A percentile compares a stretch with the other conserved stretches of the same genome.
Evolutionary conservation across 2,888 invertebrate genomes (phyloP).

Genomic region (Drosophila diplacantha): DNA sequence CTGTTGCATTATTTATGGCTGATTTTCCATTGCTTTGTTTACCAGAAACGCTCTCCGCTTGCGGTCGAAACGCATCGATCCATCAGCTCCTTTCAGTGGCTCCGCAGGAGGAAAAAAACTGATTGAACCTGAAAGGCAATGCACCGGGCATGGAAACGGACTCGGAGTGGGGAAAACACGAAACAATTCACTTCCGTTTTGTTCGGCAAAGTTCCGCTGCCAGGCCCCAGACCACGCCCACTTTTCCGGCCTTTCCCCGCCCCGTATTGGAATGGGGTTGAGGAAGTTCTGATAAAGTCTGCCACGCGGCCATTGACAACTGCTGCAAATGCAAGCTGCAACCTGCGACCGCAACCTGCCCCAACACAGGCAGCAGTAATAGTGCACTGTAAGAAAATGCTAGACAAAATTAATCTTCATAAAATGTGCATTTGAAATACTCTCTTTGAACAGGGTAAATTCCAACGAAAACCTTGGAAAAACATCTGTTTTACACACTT

Average conservation of each 20-base stretch:
- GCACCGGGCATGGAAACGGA: not conserved
- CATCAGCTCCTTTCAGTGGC: conserved; percentile 14
- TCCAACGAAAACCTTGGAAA: not conserved
- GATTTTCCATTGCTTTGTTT: conserved; percentile 20
- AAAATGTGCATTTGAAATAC: no score
- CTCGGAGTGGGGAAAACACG: conserved; percentile 6
- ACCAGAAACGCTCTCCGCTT: not conserved
- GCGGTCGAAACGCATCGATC: conserved; percentile 21
- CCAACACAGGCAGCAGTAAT: conserved; percentile 7
- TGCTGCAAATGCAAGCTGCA: conserved; percentile 20
- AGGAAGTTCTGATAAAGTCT: conserved; percentile 47
- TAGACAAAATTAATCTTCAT: no score
- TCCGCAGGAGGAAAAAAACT: not conserved
- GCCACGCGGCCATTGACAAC: conserved; percentile 44
- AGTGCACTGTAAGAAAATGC: conserved; percentile 1
- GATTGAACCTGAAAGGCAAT: conserved; percentile 5
- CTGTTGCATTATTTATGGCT: conserved; percentile 25
- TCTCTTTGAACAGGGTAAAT: no score
- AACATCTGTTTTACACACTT: not conserved
- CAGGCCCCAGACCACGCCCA: conserved; percentile 13
- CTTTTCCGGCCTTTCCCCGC: not conserved
- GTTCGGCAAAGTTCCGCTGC: conserved; percentile 20
- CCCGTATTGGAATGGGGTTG: conserved; percentile 8
- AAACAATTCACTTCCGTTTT: conserved; percentile 41
- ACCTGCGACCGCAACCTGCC: conserved; percentile 8